Conservation (phyloP, 1,140 invertebrate species). For the Pseudomyrmex gracilis region DNA sequence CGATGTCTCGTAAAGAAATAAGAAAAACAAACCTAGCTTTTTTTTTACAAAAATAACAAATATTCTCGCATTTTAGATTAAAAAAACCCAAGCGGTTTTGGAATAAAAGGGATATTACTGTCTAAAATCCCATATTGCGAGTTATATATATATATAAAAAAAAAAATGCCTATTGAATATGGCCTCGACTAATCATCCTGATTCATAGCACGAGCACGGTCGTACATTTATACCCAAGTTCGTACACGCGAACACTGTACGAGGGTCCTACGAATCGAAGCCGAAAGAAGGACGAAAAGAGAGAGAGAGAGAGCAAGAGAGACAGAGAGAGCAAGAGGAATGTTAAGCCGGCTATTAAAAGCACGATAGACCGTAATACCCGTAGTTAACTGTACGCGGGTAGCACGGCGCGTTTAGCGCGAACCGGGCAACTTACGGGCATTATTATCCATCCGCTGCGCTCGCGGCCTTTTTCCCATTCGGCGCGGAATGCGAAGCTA, state of each 20-base stretch:
- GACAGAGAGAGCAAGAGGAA: conserved; percentile 42
- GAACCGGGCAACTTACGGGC: conserved; percentile 70
- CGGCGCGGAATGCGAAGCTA: conserved; percentile 56
- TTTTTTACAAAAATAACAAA: conserved; percentile 1
- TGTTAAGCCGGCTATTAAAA: conserved; percentile 74
- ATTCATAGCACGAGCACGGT: neutral
- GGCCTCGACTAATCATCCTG: neutral
- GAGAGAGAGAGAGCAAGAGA: neutral
- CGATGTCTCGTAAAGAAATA: conserved; percentile 3
- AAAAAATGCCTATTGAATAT: no score
- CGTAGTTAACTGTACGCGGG: conserved; percentile 70
- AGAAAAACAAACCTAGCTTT: neutral
- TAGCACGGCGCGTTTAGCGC: conserved; percentile 65
- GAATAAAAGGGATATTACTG: neutral
- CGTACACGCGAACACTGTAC: neutral
- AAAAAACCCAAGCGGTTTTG: neutral
- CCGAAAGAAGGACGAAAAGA: neutral
- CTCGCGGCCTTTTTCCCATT: conserved; percentile 67
- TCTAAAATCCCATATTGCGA: no score
- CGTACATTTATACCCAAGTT: neutral
- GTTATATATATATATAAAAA: no score
- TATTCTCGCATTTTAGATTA: neutral
- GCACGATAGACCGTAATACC: conserved; percentile 74
- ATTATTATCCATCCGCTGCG: conserved; percentile 72
- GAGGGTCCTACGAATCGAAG: conserved; percentile 9